Percentiles rank a stretch among this genome's conserved stretches.
These are phyloP conservation scores for Fragum fragum DNA, from an alignment of 2,888 invertebrate genomes.

Conservation along the genomic window DNA sequence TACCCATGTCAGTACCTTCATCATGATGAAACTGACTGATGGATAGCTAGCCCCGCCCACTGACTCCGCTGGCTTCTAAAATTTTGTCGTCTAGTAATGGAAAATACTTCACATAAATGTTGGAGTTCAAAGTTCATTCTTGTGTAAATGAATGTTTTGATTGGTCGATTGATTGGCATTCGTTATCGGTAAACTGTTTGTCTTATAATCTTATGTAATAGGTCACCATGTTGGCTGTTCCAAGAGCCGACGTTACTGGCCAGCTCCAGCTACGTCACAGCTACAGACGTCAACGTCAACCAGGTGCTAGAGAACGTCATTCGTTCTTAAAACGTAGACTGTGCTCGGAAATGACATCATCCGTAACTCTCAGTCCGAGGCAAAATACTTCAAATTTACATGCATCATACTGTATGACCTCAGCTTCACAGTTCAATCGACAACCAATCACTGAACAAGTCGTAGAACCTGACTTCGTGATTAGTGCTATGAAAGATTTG, in stretches of 20 bases:
- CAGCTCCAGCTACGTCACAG: slow-evolving; percentile 50
- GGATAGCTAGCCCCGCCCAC: no score
- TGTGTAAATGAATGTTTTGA: no score
- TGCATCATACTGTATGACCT: slow-evolving; percentile 44
- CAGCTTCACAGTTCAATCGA: slow-evolving; percentile 31
- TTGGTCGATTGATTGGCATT: no score
- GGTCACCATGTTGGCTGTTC: not conserved
- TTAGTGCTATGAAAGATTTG: slow-evolving; percentile 45
- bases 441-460: not conserved
- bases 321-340: slow-evolving; percentile 40
- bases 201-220: no score
- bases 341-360: not conserved
- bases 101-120: no score
- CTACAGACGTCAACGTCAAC: slow-evolving; percentile 47
- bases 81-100: no score
- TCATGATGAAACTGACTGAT: no score
- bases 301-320: slow-evolving; percentile 59
- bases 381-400: not conserved
- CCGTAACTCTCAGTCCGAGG: not conserved
- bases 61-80: no score
- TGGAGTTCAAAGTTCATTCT: no score
- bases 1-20: no score
- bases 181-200: no score
- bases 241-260: slow-evolving; percentile 7
- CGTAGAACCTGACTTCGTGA: slow-evolving; percentile 14